These are phyloP conservation scores for Coenonympha arcania DNA, from an alignment of 2,888 invertebrate genomes.

Conservation along the genomic window DNA sequence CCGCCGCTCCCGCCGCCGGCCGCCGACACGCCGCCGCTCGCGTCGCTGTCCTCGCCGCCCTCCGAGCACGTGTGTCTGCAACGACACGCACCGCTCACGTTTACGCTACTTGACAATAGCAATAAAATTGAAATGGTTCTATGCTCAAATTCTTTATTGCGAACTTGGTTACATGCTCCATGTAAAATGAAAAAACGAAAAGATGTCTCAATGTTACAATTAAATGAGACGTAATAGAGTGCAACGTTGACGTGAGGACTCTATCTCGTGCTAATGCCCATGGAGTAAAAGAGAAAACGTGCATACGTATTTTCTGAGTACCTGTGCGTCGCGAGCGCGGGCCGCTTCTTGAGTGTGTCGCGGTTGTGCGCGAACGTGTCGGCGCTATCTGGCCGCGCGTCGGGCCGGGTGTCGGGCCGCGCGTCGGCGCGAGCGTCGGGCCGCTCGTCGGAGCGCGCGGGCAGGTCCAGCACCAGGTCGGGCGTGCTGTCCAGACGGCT, in stretches of 20 bases:
- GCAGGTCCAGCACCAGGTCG: constrained; percentile 88
- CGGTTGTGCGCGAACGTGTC: constrained; percentile 59
- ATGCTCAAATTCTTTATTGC: too few relatives aligned
- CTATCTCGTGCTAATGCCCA: too few relatives aligned
- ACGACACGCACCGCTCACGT: too few relatives aligned
- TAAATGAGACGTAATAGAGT: too few relatives aligned
- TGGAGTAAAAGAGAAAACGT: too few relatives aligned
- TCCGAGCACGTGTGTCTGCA: constrained; percentile 22
- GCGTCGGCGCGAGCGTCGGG: constrained; percentile 23
- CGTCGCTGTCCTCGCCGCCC: constrained; percentile 13
- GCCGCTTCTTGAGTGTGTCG: constrained; percentile 55
- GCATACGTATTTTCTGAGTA: neutral
- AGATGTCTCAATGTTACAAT: too few relatives aligned
- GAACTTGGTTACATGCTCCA: too few relatives aligned
- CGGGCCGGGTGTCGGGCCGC: constrained; percentile 16
- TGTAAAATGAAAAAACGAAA: too few relatives aligned
- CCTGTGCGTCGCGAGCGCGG: constrained; percentile 24
- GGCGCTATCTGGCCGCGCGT: constrained; percentile 40
- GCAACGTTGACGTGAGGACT: too few relatives aligned
- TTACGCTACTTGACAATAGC: too few relatives aligned
- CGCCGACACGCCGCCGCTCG: constrained; percentile 18
- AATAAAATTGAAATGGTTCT: too few relatives aligned
- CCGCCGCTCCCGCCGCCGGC: constrained; percentile 19
- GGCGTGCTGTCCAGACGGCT: constrained; percentile 76
- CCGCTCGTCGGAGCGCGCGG: constrained; percentile 58